These are phyloP conservation scores for Apamea monoglypha DNA, from an alignment of 2,888 invertebrate genomes.

Conservation along the genomic window DNA sequence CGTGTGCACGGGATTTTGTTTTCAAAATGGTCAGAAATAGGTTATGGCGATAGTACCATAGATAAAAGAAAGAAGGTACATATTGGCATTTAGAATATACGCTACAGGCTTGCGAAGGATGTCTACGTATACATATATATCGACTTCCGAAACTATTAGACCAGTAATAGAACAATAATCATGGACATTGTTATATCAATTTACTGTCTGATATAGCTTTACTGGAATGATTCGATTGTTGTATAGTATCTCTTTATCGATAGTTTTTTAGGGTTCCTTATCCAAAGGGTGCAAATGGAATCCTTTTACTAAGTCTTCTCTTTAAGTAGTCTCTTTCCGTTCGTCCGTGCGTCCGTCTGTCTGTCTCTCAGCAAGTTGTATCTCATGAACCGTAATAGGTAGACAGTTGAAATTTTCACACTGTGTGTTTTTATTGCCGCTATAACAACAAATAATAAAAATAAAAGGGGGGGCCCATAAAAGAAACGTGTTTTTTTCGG, in stretches of 20 bases:
- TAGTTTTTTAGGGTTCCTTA: background rate
- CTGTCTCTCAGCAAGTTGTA: background rate
- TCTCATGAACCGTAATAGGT: background rate
- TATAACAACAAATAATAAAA: too few relatives aligned
- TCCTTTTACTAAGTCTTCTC: background rate
- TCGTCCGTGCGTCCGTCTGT: background rate
- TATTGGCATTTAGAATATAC: slow-evolving; percentile 15
- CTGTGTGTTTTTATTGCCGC: background rate
- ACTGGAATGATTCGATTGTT: slow-evolving; percentile 15
- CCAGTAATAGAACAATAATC: slow-evolving; percentile 43
- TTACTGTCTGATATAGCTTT: slow-evolving; percentile 27
- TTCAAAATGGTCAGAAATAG: too few relatives aligned
- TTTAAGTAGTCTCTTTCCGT: too few relatives aligned
- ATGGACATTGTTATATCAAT: slow-evolving; percentile 42
- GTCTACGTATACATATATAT: background rate
- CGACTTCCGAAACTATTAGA: slow-evolving; percentile 25
- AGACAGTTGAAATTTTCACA: background rate
- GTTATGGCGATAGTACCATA: background rate
- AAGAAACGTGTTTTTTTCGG: background rate
- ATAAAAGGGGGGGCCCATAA: too few relatives aligned
- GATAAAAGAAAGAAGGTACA: background rate
- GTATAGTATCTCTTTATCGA: background rate
- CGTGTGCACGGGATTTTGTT: too few relatives aligned
- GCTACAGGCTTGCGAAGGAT: background rate
- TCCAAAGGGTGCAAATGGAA: background rate